A percentile compares a stretch with the other conserved stretches of the same genome.
Conservation (phyloP, 2,888 invertebrate genomes). For the Diabrotica balteata region DNA sequence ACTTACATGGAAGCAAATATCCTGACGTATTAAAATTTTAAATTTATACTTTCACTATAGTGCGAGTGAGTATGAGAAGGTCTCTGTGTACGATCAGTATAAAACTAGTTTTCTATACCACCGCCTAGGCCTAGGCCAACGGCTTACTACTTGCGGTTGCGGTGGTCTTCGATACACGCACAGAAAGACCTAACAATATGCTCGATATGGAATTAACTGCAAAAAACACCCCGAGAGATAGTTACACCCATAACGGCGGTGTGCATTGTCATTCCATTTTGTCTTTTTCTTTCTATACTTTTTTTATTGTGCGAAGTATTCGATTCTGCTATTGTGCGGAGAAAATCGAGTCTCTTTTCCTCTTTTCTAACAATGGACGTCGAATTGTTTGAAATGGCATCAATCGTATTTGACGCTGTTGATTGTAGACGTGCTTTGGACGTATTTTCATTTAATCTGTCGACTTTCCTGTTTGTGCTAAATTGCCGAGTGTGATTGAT, state of each 20-base stretch:
- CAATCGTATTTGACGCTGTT: neutral
- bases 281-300: constrained; percentile 24
- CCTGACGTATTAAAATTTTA: no score
- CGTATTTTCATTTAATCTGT: no score
- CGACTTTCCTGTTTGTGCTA: no score
- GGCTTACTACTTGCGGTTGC: neutral
- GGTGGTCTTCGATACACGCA: constrained; percentile 7
- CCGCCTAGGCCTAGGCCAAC: neutral
- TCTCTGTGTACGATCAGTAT: neutral
- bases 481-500: no score
- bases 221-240: constrained; percentile 9
- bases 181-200: constrained; percentile 3
- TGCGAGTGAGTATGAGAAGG: no score
- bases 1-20: no score
- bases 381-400: neutral
- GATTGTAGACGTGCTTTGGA: no score
- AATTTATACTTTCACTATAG: no score
- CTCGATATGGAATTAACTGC: constrained; percentile 4
- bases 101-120: constrained; percentile 1
- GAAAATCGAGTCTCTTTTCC: constrained; percentile 6
- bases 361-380: constrained; percentile 4
- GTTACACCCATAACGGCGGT: constrained; percentile 14
- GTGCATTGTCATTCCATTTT: constrained; percentile 1
- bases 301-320: constrained; percentile 26
- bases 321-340: constrained; percentile 14